Conservation (phyloP, 2,797 vertebrate genomes). For the Cyclura pinguis region DNA sequence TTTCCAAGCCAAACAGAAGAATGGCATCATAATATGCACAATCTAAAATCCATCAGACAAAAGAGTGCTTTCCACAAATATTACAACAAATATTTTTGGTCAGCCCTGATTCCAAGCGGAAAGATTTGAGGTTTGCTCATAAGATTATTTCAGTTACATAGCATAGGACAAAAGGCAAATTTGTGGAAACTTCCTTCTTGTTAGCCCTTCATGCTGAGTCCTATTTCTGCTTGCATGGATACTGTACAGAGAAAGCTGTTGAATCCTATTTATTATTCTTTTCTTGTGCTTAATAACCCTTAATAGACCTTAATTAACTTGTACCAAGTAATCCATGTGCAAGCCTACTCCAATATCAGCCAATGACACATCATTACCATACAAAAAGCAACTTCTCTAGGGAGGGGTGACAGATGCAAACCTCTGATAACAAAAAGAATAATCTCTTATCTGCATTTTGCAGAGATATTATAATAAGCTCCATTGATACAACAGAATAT, state of each 20-base stretch:
- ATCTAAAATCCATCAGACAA: not conserved
- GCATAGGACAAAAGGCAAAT: not conserved
- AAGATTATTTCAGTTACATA: not conserved
- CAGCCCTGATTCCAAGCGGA: not conserved
- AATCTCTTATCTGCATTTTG: constrained; percentile 34
- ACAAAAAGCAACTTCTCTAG: constrained; percentile 39
- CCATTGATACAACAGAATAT: constrained; percentile 23
- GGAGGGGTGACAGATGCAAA: constrained; percentile 37
- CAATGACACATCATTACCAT: constrained; percentile 43
- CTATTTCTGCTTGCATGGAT: constrained; percentile 20
- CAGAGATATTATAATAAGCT: constrained; percentile 39
- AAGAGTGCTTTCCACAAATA: not conserved
- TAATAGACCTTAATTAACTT: constrained; percentile 50
- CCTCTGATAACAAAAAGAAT: constrained; percentile 40
- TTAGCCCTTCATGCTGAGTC: constrained; percentile 4
- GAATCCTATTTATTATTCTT: constrained; percentile 40
- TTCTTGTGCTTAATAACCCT: constrained; percentile 45
- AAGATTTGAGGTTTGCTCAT: not conserved
- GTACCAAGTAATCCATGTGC: constrained; percentile 44
- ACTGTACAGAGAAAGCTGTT: constrained; percentile 28
- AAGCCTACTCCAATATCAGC: constrained; percentile 40
- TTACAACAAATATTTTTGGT: not conserved
- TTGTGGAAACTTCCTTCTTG: not conserved
- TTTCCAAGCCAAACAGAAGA: not conserved
- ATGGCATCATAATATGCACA: not conserved